A percentile compares a stretch with the other conserved stretches of the same genome.
phyloP scores from a whole-genome alignment of 92 coral and sea anemone genomes.

The Epizoanthus stellaris region DNA sequence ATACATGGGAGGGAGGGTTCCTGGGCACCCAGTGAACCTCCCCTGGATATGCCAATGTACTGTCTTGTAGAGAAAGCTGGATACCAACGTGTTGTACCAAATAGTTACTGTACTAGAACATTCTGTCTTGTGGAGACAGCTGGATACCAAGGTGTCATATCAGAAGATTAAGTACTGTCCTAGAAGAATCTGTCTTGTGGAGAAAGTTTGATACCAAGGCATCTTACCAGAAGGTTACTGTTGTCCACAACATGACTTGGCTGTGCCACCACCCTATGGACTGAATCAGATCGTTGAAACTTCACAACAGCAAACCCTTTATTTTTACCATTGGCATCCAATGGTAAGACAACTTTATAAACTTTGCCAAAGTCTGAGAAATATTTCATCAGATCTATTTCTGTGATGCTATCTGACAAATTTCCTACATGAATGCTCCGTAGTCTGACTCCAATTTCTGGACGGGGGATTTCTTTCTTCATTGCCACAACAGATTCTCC shows the following conservation, averaged over 20 bases:
- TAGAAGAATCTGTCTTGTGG: not conserved
- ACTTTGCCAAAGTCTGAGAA: slow-evolving; percentile 20
- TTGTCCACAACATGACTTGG: not conserved
- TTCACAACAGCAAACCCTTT: slow-evolving; percentile 38
- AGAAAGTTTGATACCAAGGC: slow-evolving; percentile 10
- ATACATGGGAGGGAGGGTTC: too few relatives aligned
- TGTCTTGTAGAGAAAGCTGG: too few relatives aligned
- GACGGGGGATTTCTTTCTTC: slow-evolving; percentile 26
- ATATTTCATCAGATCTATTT: slow-evolving; percentile 15
- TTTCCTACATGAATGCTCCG: slow-evolving; percentile 34
- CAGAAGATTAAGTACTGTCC: too few relatives aligned
- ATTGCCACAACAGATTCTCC: slow-evolving; percentile 21
- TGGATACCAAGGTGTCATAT: too few relatives aligned
- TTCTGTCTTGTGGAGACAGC: too few relatives aligned
- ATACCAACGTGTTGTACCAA: slow-evolving; percentile 3
- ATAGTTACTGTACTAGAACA: not conserved
- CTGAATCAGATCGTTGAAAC: slow-evolving; percentile 19
- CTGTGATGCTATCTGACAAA: not conserved
- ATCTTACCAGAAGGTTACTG: slow-evolving; percentile 12
- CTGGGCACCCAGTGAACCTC: too few relatives aligned
- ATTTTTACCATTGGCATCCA: slow-evolving; percentile 4
- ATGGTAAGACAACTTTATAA: slow-evolving; percentile 36
- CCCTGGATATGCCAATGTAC: too few relatives aligned
- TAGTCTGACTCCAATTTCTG: slow-evolving; percentile 17
- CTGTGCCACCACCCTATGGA: slow-evolving; percentile 28